Evolutionary conservation across 2,113 vertebrate genomes (phyloP), one percentile per base, ranked within the genome.

Genomic region (Micromys minutus): DNA sequence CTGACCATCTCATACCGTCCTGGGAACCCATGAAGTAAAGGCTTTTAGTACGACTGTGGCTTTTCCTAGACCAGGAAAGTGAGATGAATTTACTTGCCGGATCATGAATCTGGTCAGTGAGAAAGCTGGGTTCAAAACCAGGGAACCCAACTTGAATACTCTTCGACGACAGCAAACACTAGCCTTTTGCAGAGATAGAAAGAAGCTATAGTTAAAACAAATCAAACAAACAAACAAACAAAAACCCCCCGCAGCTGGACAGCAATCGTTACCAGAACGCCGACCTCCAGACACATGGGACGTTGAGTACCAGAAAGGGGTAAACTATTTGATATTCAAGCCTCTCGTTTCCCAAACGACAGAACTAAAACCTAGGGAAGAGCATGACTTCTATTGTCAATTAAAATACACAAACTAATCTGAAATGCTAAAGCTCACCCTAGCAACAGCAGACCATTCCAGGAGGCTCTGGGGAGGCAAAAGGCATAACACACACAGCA

Each of bases 271-370:
- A 12, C 29, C 15, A 89, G 47, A 89, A 76, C 65, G 63, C n/a
- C 61, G 87, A 45, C 61, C 13, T 79, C 19, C 17, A 22, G 39
- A 77, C 45, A 12, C 59, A 57, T 7, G 74, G n/a, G 42, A 50
- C 7, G 9, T n/a, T 59, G 61, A 83, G 45, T 86, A 16, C 47
- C 39, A 22, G 39, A 76, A 55, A 61, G 74, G 12, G 72, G 5
- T 55, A 29, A 24, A 52, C 57, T 80, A 21, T 79, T 90, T 71
- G 50, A 39, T 76, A 55, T 55, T 34, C 61, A 59, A 74, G 7
- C 2, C 22, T 90, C 90, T 74, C 72, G 6, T 83, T 94, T 92
- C 47, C 75, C 86, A 94, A 42, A 74, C 52, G 16, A 67, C 29
- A 61, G 24, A 84, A 63, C 61, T 36, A 50, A 93, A 77, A 5